Conservation (phyloP, 2,888 invertebrate genomes). For the Oligia latruncula region DNA sequence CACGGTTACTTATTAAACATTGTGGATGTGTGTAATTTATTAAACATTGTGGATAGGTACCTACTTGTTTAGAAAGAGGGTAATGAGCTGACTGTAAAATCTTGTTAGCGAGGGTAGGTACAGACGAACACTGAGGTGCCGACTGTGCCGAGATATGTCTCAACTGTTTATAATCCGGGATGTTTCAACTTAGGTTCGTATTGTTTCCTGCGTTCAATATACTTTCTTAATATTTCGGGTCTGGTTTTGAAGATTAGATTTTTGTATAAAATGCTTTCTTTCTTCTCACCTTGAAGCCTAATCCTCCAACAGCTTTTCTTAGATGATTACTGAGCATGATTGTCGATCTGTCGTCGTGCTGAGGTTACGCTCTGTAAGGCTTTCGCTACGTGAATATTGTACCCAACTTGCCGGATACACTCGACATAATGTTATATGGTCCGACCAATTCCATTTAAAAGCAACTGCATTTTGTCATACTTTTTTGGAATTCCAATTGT, state of each 20-base stretch:
- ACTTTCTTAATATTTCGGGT: not conserved
- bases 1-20: constrained; percentile 86
- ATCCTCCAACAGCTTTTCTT: not conserved
- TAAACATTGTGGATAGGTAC: too few relatives aligned
- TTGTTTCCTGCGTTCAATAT: not conserved
- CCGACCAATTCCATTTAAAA: constrained; percentile 8
- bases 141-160: not conserved
- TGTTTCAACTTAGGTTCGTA: not conserved
- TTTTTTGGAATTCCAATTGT: constrained; percentile 12
- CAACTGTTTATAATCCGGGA: not conserved
- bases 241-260: not conserved
- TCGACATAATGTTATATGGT: not conserved
- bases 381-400: constrained; percentile 25
- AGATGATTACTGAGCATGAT: not conserved
- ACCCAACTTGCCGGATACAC: constrained; percentile 27
- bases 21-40: constrained; percentile 60
- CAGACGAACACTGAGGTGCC: constrained; percentile 33
- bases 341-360: not conserved
- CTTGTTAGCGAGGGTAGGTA: constrained; percentile 72
- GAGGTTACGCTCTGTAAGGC: not conserved
- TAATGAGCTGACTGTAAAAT: constrained; percentile 75
- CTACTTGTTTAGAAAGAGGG: constrained; percentile 72
- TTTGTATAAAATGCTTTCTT: not conserved
- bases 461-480: constrained; percentile 33
- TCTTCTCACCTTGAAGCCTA: not conserved